Percentiles rank a stretch among this genome's conserved stretches.
phyloP scores from a whole-genome alignment of 2,113 vertebrate genomes.

The Hystrix cristata region DNA sequence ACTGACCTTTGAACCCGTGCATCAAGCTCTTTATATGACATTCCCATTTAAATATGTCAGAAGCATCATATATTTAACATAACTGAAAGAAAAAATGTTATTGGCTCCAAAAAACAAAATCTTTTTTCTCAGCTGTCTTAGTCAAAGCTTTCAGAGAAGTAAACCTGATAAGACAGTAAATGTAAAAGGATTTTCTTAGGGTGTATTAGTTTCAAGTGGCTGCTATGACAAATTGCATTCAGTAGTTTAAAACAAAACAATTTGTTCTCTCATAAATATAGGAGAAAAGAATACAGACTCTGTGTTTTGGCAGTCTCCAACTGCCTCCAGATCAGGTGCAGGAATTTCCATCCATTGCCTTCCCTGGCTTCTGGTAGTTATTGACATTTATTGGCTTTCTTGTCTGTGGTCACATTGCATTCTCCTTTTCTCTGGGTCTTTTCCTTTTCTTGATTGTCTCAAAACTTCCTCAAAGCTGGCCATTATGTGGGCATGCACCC shows the following conservation, averaged over 20 bases:
- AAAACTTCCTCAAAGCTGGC: background rate
- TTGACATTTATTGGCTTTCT: background rate
- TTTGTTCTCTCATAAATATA: background rate
- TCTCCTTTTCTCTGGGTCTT: background rate
- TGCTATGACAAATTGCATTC: background rate
- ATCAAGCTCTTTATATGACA: background rate
- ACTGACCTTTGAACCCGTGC: background rate
- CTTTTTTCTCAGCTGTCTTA: background rate
- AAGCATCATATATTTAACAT: background rate
- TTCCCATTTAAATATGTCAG: background rate
- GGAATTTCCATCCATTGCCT: background rate
- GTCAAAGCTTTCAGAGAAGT: background rate
- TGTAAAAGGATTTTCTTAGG: background rate
- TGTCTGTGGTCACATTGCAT: background rate
- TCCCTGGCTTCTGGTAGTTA: background rate
- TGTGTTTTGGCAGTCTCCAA: fast-evolving
- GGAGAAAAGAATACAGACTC: background rate
- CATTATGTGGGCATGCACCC: background rate
- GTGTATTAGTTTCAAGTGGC: background rate
- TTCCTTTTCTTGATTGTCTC: background rate
- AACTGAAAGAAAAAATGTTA: background rate
- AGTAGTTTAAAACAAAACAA: background rate
- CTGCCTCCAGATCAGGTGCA: background rate
- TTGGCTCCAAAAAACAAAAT: background rate
- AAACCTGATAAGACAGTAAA: background rate